Percentiles rank a stretch among this genome's conserved stretches.
These are phyloP conservation scores for Liolophura sinensis DNA, from an alignment of 1,140 invertebrate species.

Conservation along the genomic window DNA sequence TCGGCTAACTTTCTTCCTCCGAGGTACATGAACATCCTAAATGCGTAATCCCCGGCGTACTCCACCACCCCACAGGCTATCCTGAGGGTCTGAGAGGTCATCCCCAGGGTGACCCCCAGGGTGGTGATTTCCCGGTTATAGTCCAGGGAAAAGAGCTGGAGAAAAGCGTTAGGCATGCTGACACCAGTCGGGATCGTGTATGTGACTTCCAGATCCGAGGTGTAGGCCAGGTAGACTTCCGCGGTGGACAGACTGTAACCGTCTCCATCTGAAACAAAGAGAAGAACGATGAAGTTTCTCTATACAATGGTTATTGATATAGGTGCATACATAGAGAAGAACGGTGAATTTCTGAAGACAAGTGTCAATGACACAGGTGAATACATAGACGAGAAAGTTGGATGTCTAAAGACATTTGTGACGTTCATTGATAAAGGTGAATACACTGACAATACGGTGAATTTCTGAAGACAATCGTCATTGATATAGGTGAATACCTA, in stretches of 20 bases:
- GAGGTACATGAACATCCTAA: conserved; percentile 30
- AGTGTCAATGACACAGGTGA: no score
- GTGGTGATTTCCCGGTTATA: conserved; percentile 28
- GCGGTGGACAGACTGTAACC: conserved; percentile 23
- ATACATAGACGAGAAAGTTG: no score
- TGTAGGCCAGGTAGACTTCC: conserved; percentile 23
- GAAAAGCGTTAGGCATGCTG: conserved; percentile 32
- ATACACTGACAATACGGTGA: no score
- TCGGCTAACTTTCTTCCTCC: conserved; percentile 29
- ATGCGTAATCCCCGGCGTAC: conserved; percentile 26
- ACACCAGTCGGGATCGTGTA: conserved; percentile 30
- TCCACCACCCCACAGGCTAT: conserved; percentile 37
- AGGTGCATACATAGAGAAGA: no score
- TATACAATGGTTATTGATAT: no score
- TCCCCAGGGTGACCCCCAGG: conserved; percentile 20
- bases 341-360: no score
- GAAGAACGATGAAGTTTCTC: no score
- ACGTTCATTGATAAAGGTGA: no score
- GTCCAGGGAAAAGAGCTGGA: conserved; percentile 16
- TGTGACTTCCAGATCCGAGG: conserved; percentile 25
- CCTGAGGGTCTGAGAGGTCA: conserved; percentile 15
- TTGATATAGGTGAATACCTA: no score
- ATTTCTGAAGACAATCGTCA: no score
- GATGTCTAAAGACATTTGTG: no score
- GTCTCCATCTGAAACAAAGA: conserved; percentile 19